Percentiles rank a stretch among this genome's conserved stretches.
These are phyloP conservation scores for Chrysolina oricalcia DNA, from an alignment of 2,888 invertebrate genomes.

Conservation along the genomic window DNA sequence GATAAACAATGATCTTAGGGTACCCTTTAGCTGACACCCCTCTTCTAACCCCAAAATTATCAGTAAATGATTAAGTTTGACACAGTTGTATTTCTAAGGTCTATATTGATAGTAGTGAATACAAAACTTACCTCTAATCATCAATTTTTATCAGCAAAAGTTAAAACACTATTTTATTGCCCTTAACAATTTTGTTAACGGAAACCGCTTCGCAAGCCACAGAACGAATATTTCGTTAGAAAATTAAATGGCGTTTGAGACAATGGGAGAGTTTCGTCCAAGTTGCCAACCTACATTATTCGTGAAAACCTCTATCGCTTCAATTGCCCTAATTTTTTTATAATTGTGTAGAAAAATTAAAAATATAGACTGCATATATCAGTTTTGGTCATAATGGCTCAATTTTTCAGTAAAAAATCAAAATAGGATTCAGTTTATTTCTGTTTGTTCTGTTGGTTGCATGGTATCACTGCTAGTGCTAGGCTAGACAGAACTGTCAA, in stretches of 20 bases:
- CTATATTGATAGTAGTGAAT: conserved; percentile 24
- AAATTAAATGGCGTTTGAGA: not conserved
- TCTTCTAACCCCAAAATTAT: conserved; percentile 11
- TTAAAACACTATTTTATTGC: not conserved
- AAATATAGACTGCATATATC: too few species aligned
- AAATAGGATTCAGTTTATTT: too few species aligned
- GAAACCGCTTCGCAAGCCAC: conserved; percentile 17
- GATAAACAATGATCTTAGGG: conserved; percentile 10
- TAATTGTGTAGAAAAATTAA: too few species aligned
- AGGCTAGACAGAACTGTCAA: too few species aligned
- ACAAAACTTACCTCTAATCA: conserved; percentile 10
- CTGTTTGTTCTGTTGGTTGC: too few species aligned
- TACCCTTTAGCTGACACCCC: conserved; percentile 23
- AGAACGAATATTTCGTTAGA: not conserved
- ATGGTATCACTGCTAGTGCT: too few species aligned
- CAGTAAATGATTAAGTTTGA: not conserved
- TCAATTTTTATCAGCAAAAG: conserved; percentile 10
- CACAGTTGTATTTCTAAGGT: conserved; percentile 26
- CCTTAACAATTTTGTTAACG: conserved; percentile 18
- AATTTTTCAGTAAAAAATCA: too few species aligned
- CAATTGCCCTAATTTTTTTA: too few species aligned
- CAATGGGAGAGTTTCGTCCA: too few species aligned
- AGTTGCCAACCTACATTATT: too few species aligned
- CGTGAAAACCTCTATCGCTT: too few species aligned
- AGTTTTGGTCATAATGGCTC: too few species aligned